Conservation (phyloP, 2,113 vertebrate genomes). For the Hemichromis elongatus region DNA sequence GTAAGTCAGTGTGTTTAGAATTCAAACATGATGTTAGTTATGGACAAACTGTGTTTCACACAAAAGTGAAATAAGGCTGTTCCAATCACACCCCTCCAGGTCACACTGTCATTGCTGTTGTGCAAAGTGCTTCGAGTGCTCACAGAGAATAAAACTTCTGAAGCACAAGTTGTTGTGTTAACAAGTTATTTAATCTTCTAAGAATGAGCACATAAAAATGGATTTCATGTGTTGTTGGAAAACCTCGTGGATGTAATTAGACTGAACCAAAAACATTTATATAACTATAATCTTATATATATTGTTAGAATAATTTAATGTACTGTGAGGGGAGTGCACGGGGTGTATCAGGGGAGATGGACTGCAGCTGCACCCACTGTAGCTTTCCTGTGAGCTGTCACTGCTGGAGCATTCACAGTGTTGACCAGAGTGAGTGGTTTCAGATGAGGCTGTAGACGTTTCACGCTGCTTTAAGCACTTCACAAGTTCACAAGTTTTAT, state of each 20-base stretch:
- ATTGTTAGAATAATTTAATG: not conserved
- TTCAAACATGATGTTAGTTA: too few species aligned
- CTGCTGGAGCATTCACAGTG: not conserved
- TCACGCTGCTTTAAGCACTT: not conserved
- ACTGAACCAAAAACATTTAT: not conserved
- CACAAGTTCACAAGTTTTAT: not conserved
- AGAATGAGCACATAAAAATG: not conserved
- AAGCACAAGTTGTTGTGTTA: not conserved
- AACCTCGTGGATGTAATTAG: accelerated
- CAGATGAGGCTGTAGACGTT: not conserved
- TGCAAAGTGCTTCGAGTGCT: not conserved
- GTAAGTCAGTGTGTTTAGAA: too few species aligned
- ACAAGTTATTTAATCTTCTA: not conserved
- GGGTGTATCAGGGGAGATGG: too few species aligned
- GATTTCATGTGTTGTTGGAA: accelerated
- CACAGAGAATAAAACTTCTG: accelerated
- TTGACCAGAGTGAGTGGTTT: not conserved
- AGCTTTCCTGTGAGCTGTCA: not conserved
- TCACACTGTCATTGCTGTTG: not conserved
- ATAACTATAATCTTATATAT: not conserved
- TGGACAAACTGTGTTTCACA: too few species aligned
- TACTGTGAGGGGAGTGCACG: accelerated
- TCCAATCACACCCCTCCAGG: too few species aligned
- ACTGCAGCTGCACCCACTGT: not conserved
- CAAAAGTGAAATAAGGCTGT: too few species aligned